Base-by-base conservation (phyloP, 2,797 vertebrate species). In the Myiotriccus ornatus region DNA sequence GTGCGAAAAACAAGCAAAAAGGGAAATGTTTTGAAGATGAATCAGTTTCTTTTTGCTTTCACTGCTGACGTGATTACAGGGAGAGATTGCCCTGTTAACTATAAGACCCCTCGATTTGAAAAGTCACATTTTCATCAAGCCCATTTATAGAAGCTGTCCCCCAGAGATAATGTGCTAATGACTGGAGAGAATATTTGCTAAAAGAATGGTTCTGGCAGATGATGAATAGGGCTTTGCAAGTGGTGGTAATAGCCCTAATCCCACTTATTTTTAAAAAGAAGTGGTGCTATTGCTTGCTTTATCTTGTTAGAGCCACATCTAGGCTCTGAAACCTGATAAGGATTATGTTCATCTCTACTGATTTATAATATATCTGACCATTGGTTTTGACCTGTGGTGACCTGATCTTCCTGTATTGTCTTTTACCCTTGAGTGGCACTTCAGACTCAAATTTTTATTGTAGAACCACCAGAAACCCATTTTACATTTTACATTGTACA, bases 1-100 rank as follows among this genome's bases (percentile, higher is more conserved):
- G 70, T 60, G 79, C 94, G 83, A 91, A 92, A 96, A 96, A 90
- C 80, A 95, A 84, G 80, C 37, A 86, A 89, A 84, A 84, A 79
- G 24, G 56, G 80, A 94, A 94, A 63, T 90, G 85, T 91, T 96
- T 84, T 59, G 56, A 67, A 87, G 95, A 89, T 89, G 44, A 95
- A 81, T 90, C 52, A 35, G 57, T 44, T 93, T 76, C 37, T 79
- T 95, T 89, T 76, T 60, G 9, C 83, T 94, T 76, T 89, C 50
- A 14, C 50, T 86, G 49, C 69, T 94, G 92, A 65, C 2, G 2
- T 78, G 76, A 90, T 95, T 95, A 67, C 37, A 79, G 67, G 71
- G 81, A 60, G 64, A 90, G 60, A 86, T 87, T 79, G 80, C 55
- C 35, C 71, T 84, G 46, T 93, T 93, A 87, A 57, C 81, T 91